These are phyloP conservation scores for Centropyge bicolor DNA, from an alignment of 2,797 vertebrate genomes.

Conservation along the genomic window DNA sequence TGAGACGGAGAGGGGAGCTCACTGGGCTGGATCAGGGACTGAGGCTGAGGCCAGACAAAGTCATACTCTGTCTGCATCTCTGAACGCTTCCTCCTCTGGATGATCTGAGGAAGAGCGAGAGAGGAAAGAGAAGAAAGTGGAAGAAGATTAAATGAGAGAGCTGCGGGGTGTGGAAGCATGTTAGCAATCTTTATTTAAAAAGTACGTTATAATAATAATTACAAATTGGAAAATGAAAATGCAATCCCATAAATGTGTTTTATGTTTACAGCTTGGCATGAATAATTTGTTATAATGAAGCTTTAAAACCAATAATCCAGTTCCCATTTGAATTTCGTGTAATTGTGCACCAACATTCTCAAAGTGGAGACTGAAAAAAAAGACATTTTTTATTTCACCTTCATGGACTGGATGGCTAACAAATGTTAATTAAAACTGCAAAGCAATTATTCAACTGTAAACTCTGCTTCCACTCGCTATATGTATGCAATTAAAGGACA, in stretches of 20 bases:
- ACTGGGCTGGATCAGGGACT: slow-evolving; percentile 70
- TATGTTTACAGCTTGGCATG: slow-evolving; percentile 17
- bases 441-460: slow-evolving; percentile 36
- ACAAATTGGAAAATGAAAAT: slow-evolving; percentile 19
- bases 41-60: slow-evolving; percentile 84
- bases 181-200: neutral
- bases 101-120: slow-evolving; percentile 85
- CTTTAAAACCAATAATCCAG: slow-evolving; percentile 32
- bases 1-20: slow-evolving; percentile 77
- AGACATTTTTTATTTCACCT: neutral
- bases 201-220: slow-evolving; percentile 8
- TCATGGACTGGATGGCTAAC: slow-evolving; percentile 10
- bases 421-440: slow-evolving; percentile 20
- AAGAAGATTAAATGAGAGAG: slow-evolving; percentile 3
- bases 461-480: slow-evolving; percentile 4
- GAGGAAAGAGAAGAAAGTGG: neutral
- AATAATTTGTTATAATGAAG: slow-evolving; percentile 43
- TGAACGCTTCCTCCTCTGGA: slow-evolving; percentile 91
- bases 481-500: slow-evolving; percentile 15
- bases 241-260: slow-evolving; percentile 16
- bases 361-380: slow-evolving; percentile 1
- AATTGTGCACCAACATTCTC: slow-evolving; percentile 8
- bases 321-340: slow-evolving; percentile 29
- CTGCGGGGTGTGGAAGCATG: neutral
- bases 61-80: slow-evolving; percentile 86